Evolutionary conservation across 2,888 invertebrate genomes (phyloP), one percentile per base, ranked within the genome.

Genomic region (Griposia aprilina): DNA sequence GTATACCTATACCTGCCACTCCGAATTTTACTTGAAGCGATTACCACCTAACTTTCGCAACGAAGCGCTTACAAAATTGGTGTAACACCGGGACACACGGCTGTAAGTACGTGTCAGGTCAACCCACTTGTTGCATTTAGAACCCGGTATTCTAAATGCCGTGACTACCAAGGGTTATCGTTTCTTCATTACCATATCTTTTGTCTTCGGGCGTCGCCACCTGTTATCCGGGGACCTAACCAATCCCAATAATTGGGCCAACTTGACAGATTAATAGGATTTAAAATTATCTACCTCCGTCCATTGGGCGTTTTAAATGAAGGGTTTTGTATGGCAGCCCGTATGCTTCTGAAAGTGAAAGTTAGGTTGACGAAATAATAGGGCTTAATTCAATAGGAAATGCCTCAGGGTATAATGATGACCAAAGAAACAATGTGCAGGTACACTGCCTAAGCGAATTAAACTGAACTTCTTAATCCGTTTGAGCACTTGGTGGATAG

Each of bases 131-230:
- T 84, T 84, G 66, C 72, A 23, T 72, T 69, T 17, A 26, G 5
- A 45, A 13, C 50, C 36, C n/a, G 50, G n/a, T 26, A n/a, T n/a
- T 45, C 80, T 41, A 62, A 81, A 65, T 84, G 50, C 55, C 82
- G 75, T 85, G 82, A 66, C 86, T 71, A 26, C 82, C 65, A 26
- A 30, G n/a, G 17, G 10, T 62, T 57, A 55, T 50, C 57, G n/a
- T 36, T 17, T 63, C 70, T 26, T 69, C 57, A 83, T 86, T 86
- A 83, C 36, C 83, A 84, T 83, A 83, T 48, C 8, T 50, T 72
- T 60, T 63, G 41, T 57, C 84, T 83, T 36, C 74, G 26, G 86
- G 80, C 86, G 2, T 74, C 57, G 68, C 87, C 83, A 84, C 74
- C 80, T 84, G 83, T 80, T 85, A 74, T 65, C 65, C 60, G 26